These are phyloP conservation scores for Zeus faber DNA, from an alignment of 2,113 vertebrate genomes.

Conservation along the genomic window DNA sequence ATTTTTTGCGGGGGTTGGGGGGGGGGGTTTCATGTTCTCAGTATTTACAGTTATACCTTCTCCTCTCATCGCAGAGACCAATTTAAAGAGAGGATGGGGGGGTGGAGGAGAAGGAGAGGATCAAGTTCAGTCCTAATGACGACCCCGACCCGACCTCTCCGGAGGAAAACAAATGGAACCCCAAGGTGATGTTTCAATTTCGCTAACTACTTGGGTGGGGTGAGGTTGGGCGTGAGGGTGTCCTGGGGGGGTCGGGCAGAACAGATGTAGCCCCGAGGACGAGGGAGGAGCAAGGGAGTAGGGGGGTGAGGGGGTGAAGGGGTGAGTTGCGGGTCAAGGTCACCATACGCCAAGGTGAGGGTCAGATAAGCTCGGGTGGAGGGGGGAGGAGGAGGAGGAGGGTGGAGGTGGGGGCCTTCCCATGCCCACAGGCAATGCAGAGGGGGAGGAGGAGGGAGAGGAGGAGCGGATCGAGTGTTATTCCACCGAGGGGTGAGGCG, in stretches of 20 bases:
- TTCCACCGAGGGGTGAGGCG: slow-evolving; percentile 64
- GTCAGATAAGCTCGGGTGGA: slow-evolving; percentile 80
- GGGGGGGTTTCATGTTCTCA: slow-evolving; percentile 55
- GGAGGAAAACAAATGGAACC: slow-evolving; percentile 82
- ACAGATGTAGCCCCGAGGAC: slow-evolving; percentile 81
- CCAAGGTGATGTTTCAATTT: slow-evolving; percentile 84
- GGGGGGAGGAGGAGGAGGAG: slow-evolving; percentile 53
- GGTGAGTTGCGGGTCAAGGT: slow-evolving; percentile 81
- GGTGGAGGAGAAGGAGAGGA: too few relatives aligned
- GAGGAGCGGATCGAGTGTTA: slow-evolving; percentile 71
- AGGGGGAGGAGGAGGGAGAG: slow-evolving; percentile 36
- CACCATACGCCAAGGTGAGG: slow-evolving; percentile 84
- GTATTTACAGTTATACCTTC: slow-evolving; percentile 75
- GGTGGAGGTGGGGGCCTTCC: slow-evolving; percentile 66
- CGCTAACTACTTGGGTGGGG: slow-evolving; percentile 80
- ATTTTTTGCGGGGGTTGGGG: too few relatives aligned
- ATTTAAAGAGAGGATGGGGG: slow-evolving; percentile 71
- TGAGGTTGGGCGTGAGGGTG: too few relatives aligned
- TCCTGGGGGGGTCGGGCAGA: too few relatives aligned
- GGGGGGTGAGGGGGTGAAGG: slow-evolving; percentile 70
- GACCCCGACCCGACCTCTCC: slow-evolving; percentile 73
- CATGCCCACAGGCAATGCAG: slow-evolving; percentile 71
- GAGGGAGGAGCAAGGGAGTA: slow-evolving; percentile 48
- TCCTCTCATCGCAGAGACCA: slow-evolving; percentile 54
- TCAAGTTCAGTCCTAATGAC: slow-evolving; percentile 84